phyloP scores from a whole-genome alignment of 2,113 vertebrate species.

The Dendropsophus ebraccatus region DNA sequence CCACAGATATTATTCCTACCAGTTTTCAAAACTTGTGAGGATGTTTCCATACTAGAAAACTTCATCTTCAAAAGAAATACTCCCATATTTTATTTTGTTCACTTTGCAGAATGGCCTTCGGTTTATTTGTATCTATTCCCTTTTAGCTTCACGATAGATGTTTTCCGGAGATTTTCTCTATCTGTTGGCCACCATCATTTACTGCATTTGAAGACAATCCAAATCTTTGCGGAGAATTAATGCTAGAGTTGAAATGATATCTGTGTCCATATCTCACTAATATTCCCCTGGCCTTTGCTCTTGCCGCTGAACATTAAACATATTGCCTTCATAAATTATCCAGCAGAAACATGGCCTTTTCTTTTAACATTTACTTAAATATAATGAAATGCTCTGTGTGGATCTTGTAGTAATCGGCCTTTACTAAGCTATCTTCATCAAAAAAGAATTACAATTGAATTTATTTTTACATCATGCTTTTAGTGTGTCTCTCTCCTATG shows the following conservation, averaged over 20 bases:
- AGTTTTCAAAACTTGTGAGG: too few relatives aligned
- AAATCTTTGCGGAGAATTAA: constrained; percentile 27
- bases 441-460: constrained; percentile 22
- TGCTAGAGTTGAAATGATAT: constrained; percentile 31
- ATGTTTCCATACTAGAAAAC: too few relatives aligned
- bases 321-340: constrained; percentile 37
- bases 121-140: too few relatives aligned
- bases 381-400: constrained; percentile 8
- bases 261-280: constrained; percentile 45
- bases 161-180: neutral
- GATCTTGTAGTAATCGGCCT: constrained; percentile 4
- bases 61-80: too few relatives aligned
- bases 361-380: constrained; percentile 38
- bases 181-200: constrained; percentile 16
- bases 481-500: neutral
- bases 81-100: too few relatives aligned
- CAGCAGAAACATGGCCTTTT: constrained; percentile 39
- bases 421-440: constrained; percentile 24
- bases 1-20: too few relatives aligned
- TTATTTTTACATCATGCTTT: constrained; percentile 2
- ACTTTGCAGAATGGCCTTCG: too few relatives aligned
- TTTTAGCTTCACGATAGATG: neutral
- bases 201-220: constrained; percentile 43
- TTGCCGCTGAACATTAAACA: constrained; percentile 31
- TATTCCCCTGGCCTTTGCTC: constrained; percentile 47